These are phyloP conservation scores for Ia io DNA, from an alignment of 2,113 vertebrate species.

Conservation along the genomic window DNA sequence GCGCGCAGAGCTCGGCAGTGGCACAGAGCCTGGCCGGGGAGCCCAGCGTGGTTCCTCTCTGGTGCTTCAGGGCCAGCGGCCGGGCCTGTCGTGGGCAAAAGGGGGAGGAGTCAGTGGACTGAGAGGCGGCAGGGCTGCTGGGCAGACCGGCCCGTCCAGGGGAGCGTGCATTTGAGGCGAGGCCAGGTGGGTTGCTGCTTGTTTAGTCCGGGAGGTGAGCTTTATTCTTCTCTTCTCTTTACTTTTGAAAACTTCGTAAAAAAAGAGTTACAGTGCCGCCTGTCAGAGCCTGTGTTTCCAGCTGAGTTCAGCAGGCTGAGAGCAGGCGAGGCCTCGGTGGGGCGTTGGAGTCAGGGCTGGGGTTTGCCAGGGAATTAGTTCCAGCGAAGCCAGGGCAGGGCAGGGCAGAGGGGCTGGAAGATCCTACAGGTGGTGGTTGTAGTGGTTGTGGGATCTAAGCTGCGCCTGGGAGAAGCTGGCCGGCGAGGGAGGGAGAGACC, in stretches of 20 bases:
- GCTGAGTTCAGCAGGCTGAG: too few relatives aligned
- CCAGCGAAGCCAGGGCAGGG: neutral
- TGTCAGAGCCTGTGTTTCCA: fast-evolving
- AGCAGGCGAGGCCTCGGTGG: fast-evolving
- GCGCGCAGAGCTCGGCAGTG: too few relatives aligned
- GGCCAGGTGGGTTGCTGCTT: neutral
- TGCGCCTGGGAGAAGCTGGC: neutral
- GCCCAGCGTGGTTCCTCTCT: neutral
- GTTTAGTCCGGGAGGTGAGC: neutral
- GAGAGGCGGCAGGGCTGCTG: neutral
- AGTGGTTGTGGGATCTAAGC: fast-evolving
- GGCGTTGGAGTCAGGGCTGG: neutral
- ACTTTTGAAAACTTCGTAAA: neutral
- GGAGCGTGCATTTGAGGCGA: neutral
- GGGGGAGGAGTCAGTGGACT: fast-evolving
- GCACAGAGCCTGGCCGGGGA: neutral
- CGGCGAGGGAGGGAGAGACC: fast-evolving
- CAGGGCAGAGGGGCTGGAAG: too few relatives aligned
- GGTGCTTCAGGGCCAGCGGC: neutral
- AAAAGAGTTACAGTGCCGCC: neutral
- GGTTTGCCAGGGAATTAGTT: neutral
- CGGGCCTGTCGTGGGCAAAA: fast-evolving
- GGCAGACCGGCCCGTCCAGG: neutral
- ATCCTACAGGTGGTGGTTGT: fast-evolving
- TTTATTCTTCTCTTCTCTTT: neutral